Evolutionary conservation across 23 tunicate genomes (phyloP), one percentile per base, ranked within the genome.

Genomic region (Halocynthia aurantium): DNA sequence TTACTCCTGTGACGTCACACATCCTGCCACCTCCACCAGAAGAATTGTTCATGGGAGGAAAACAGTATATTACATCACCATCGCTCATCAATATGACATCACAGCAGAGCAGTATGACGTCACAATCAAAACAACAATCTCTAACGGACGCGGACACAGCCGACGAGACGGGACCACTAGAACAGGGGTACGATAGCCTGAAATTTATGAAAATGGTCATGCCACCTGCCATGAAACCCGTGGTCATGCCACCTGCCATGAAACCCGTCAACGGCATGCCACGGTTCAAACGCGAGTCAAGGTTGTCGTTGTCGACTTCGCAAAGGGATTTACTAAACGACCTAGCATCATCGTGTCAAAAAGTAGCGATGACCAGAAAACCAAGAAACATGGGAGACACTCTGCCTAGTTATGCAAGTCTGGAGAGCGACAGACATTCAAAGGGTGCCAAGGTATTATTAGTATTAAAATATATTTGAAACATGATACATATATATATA

Each of bases 21-120:
- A 75, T 84, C 7, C 65, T 84, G 6, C 83, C 89, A 7, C 89
- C 89, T 7, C 89, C 89, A 0, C 83, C 89, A 15, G 83, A 84
- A 53, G 78, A 74, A 74, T 54, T 74, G 62, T 54, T 56, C 13
- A 51, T 54, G 6, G 54, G 51, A 49, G 79, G 17, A 53, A 62
- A 61, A 62, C 71, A 19, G 19, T 51, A 13, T 61, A 40, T 62
- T 53, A 62, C 73, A 62, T 61, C 81, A 40, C 55, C 71, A 62
- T 77, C 79, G 31, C 65, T 56, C 9, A 55, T 56, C 79, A 75
- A 55, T 62, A 50, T 77, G 52, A 62, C 81, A 77, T 77, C 81
- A 62, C 81, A 77, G 62, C 81, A 61, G 0, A 72, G 53, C 44
- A 63, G 81, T 62, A 61, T 61, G 11, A 22, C 50, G 71, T 77